Evolutionary conservation across 2,113 vertebrate genomes (phyloP), one percentile per base, ranked within the genome.

Genomic region (Cyanoderma ruficeps): DNA sequence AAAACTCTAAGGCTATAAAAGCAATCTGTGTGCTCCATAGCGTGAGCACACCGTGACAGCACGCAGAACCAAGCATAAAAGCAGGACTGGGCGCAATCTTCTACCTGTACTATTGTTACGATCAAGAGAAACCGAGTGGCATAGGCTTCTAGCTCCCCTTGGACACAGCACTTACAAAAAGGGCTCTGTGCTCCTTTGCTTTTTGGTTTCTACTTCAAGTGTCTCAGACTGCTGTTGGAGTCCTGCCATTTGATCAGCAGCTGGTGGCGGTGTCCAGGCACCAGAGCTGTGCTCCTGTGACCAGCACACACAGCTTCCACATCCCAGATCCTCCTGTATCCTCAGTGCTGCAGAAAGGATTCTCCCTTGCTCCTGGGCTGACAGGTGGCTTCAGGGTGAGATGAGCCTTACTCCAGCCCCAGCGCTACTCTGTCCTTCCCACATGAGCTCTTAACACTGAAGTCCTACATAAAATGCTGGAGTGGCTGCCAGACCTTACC

Each of bases 241-340:
- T 27, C 72, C 37, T 28, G 46, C 4, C 0, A 0, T 44, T 59
- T 20, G 33, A 71, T 24, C 42, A 55, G 52, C 44, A 71, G 76
- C 76, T 25, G 10, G 11, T 39, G 72, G 9, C 30, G 8, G 1
- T 68, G 47, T 27, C 35, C 53, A 47, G 80, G 64, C 37, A 81
- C 33, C 0, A 0, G 55, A 59, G 47, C 69, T 24, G 33, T 47
- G 39, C n/a, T 71, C 18, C 57, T 88, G 59, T 7, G 2, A 63
- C 31, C 57, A 71, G 57, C 28, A 56, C 46, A 47, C 25, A 67
- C 13, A 49, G 50, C n/a, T 69, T 39, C 42, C 13, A 19, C 28
- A 63, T 28, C 27, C 33, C 30, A 23, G 7, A 31, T 55, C 27
- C 53, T 27, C 30, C 55, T 6, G 5, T 17, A 52, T 46, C 41